A percentile compares a stretch with the other conserved stretches of the same genome.
Conservation (phyloP, 2,113 vertebrate genomes). For the Eidolon helvum region DNA sequence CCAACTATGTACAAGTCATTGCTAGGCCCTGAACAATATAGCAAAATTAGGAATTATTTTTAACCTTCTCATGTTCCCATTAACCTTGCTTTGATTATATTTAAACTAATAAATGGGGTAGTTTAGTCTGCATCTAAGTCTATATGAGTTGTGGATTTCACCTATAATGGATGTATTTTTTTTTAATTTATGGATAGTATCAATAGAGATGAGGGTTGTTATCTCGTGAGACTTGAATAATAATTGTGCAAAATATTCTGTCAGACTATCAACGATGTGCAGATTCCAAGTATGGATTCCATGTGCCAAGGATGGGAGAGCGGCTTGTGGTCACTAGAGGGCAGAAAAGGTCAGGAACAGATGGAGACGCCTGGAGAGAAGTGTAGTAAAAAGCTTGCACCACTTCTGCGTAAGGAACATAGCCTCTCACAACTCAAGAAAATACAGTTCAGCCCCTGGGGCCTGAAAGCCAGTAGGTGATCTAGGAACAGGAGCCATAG, state of each 20-base stretch:
- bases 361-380: neutral
- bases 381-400: neutral
- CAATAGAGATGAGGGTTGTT: neutral
- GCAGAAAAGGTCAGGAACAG: neutral
- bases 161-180: neutral
- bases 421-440: neutral
- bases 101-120: neutral
- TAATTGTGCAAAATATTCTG: neutral
- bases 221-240: neutral
- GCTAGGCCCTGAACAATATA: neutral
- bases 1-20: neutral
- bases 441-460: neutral
- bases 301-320: neutral
- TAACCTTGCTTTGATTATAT: neutral
- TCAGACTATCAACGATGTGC: neutral
- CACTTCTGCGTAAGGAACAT: neutral
- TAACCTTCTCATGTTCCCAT: neutral
- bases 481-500: neutral
- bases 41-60: conserved; percentile 17
- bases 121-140: neutral
- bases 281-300: neutral
- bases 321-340: neutral
- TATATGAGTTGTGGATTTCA: neutral
- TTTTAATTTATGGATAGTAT: neutral
- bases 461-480: neutral